Percentiles rank a stretch among this genome's conserved stretches.
phyloP scores from a whole-genome alignment of 2,113 vertebrate genomes.

The Sphyrna mokarran region DNA sequence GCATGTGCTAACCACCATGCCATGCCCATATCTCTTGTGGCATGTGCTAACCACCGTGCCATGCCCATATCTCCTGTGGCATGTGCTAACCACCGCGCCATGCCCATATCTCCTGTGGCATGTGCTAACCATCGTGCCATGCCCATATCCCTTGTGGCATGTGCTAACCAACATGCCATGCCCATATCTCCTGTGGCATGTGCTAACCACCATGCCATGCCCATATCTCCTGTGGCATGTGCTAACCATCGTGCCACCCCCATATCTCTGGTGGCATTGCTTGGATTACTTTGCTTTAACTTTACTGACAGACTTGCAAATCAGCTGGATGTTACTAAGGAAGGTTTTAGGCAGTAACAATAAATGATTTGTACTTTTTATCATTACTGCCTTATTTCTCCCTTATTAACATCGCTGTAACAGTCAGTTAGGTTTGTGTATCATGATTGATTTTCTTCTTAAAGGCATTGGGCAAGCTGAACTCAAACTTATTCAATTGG shows the following conservation, averaged over 20 bases:
- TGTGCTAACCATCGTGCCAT: no score
- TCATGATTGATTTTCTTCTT: background rate
- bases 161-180: no score
- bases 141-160: background rate
- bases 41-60: no score
- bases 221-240: no score
- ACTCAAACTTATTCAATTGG: background rate
- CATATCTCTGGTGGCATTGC: background rate
- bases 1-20: background rate
- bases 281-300: background rate
- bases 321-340: background rate
- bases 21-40: no score
- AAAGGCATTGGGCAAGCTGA: background rate
- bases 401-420: background rate
- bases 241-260: no score
- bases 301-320: background rate
- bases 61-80: background rate
- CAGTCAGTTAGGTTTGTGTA: background rate
- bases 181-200: no score
- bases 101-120: no score
- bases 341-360: background rate
- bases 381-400: no score
- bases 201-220: no score
- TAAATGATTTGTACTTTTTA: no score
- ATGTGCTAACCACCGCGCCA: background rate